Conservation (phyloP, 1,140 invertebrate genomes). For the Leptinotarsa defecta region DNA sequence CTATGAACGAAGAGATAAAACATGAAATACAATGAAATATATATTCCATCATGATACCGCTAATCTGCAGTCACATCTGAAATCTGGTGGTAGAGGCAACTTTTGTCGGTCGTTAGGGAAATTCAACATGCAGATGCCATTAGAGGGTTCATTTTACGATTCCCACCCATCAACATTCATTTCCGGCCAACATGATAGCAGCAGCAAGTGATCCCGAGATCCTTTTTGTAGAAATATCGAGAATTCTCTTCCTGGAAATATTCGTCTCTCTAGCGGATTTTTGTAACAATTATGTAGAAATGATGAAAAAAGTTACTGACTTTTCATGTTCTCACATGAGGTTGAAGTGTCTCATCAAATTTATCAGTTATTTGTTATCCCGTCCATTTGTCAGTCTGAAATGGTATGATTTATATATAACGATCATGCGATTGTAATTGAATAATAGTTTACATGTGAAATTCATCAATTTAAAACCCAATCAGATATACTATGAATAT, state of each 20-base stretch:
- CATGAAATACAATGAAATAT: too few species aligned
- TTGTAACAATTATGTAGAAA: neutral
- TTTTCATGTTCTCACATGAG: neutral
- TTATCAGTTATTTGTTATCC: too few species aligned
- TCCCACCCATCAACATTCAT: conserved; percentile 9
- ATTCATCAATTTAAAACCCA: too few species aligned
- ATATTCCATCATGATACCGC: too few species aligned
- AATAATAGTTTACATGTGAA: too few species aligned
- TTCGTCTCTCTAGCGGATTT: neutral
- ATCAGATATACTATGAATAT: too few species aligned
- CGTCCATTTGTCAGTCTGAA: too few species aligned
- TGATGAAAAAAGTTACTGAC: neutral
- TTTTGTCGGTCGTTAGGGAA: neutral
- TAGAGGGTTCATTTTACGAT: neutral
- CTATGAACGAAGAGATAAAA: too few species aligned
- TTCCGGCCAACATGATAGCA: neutral
- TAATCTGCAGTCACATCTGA: neutral
- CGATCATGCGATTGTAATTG: too few species aligned
- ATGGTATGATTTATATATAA: too few species aligned
- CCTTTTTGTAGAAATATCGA: neutral
- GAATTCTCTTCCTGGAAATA: neutral
- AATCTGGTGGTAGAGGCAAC: neutral
- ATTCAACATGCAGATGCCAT: conserved; percentile 18
- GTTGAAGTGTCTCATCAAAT: too few species aligned
- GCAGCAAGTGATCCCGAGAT: neutral